Evolutionary conservation across 64 coral and sea anemone genomes (phyloP).

Genomic region (Stichodactyla mertensii): DNA sequence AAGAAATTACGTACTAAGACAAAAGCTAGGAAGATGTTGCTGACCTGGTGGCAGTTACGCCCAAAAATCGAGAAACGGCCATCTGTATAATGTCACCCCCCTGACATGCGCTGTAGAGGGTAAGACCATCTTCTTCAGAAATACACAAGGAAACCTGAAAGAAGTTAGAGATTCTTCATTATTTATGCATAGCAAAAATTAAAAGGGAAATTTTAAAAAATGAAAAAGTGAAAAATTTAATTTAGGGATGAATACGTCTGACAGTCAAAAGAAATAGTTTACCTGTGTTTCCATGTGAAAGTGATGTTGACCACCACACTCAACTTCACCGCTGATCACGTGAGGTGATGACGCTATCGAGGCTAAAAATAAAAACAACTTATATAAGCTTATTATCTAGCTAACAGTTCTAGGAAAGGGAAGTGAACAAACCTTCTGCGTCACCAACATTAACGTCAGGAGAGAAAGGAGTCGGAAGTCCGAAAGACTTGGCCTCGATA

Average conservation of each 20-base stretch:
- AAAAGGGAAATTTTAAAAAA: background rate
- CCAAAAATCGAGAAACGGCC: constrained; percentile 48
- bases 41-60: constrained; percentile 61
- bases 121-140: constrained; percentile 75
- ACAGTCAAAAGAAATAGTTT: too few species aligned
- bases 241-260: too few species aligned
- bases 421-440: constrained; percentile 29
- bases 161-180: background rate
- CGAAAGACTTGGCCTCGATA: constrained; percentile 64
- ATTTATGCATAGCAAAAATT: background rate
- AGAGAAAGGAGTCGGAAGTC: background rate
- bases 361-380: background rate
- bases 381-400: too few species aligned
- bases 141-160: constrained; percentile 56
- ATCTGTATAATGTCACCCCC: constrained; percentile 36
- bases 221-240: background rate
- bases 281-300: constrained; percentile 37
- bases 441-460: constrained; percentile 46
- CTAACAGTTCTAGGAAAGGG: too few species aligned
- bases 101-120: constrained; percentile 66
- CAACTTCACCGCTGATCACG: constrained; percentile 18
- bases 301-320: constrained; percentile 22
- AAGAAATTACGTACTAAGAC: too few species aligned
- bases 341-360: constrained; percentile 5
- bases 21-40: background rate